A percentile compares a stretch with the other conserved stretches of the same genome.
Evolutionary conservation across 2,888 invertebrate species (phyloP).

Genomic region (Clanis bilineata): DNA sequence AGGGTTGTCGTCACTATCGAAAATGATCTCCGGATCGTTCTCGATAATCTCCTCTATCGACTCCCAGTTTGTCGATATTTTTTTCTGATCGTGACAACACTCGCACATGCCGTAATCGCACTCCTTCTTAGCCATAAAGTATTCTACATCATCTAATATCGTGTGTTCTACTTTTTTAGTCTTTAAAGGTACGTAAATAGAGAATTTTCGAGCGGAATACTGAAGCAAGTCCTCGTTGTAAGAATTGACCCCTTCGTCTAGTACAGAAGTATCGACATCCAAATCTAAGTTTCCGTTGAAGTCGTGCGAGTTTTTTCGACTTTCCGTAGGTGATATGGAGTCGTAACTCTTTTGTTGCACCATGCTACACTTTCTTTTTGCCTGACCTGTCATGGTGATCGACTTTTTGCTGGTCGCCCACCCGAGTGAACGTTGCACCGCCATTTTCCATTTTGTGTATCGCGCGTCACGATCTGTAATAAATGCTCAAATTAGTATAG

Average conservation of each 20-base stretch:
- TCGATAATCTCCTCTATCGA: slow-evolving; percentile 75
- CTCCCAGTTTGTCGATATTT: slow-evolving; percentile 61
- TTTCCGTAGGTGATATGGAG: slow-evolving; percentile 38
- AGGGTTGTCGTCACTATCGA: slow-evolving; percentile 69
- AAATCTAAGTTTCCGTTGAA: slow-evolving; percentile 36
- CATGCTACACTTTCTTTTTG: slow-evolving; percentile 62
- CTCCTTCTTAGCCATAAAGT: slow-evolving; percentile 68
- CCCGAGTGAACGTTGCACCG: slow-evolving; percentile 94
- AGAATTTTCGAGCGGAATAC: slow-evolving; percentile 68
- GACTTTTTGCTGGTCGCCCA: slow-evolving; percentile 92
- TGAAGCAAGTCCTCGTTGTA: slow-evolving; percentile 60
- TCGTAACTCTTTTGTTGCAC: slow-evolving; percentile 45
- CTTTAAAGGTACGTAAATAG: slow-evolving; percentile 52
- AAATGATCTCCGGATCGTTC: slow-evolving; percentile 75
- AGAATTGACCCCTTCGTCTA: slow-evolving; percentile 47
- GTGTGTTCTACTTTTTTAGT: slow-evolving; percentile 52
- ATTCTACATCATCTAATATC: slow-evolving; percentile 67
- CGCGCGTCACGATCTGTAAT: slow-evolving; percentile 88
- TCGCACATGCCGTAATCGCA: slow-evolving; percentile 71
- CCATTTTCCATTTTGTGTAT: slow-evolving; percentile 97
- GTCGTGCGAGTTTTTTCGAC: slow-evolving; percentile 47
- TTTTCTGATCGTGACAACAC: slow-evolving; percentile 59
- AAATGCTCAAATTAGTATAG: not conserved
- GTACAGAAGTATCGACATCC: slow-evolving; percentile 31
- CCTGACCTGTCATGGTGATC: slow-evolving; percentile 89